phyloP scores from a whole-genome alignment of 2,888 invertebrate genomes.

The Beris morrisii region DNA sequence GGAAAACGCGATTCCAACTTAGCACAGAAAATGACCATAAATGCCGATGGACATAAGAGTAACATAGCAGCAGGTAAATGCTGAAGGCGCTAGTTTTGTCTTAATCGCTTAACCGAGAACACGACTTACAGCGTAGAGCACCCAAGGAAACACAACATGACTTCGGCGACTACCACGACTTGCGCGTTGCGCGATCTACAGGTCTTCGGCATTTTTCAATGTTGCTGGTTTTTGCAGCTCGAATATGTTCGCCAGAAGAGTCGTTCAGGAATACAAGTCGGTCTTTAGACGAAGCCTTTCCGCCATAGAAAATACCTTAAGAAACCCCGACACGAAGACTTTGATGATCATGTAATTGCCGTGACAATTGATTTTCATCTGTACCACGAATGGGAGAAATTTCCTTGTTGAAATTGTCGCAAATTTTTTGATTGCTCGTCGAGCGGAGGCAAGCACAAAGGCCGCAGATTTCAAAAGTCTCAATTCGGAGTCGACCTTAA shows the following conservation, averaged over 20 bases:
- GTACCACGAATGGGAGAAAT: constrained; percentile 15
- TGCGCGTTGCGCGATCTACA: constrained; percentile 8
- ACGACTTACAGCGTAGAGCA: constrained; percentile 33
- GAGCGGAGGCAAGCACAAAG: not conserved
- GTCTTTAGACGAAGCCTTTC: constrained; percentile 16
- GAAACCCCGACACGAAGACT: constrained; percentile 6
- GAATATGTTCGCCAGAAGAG: constrained; percentile 5
- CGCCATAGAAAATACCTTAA: constrained; percentile 18
- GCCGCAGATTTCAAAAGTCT: constrained; percentile 3
- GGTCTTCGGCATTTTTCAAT: constrained; percentile 10
- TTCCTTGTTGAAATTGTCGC: constrained; percentile 16
- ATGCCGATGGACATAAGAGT: constrained; percentile 6
- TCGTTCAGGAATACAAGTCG: not conserved
- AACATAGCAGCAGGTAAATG: constrained; percentile 15
- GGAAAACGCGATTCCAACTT: too few species aligned
- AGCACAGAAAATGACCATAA: constrained; percentile 18
- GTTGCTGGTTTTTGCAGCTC: constrained; percentile 12
- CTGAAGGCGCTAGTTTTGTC: constrained; percentile 37
- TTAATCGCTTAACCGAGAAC: constrained; percentile 35
- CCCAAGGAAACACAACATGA: constrained; percentile 31
- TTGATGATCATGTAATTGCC: constrained; percentile 11
- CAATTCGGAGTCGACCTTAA: constrained; percentile 1
- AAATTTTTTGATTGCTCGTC: not conserved
- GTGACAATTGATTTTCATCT: constrained; percentile 21
- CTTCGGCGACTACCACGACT: constrained; percentile 34